phyloP scores from a whole-genome alignment of 2,113 vertebrate species.

The Xiphorhynchus elegans region DNA sequence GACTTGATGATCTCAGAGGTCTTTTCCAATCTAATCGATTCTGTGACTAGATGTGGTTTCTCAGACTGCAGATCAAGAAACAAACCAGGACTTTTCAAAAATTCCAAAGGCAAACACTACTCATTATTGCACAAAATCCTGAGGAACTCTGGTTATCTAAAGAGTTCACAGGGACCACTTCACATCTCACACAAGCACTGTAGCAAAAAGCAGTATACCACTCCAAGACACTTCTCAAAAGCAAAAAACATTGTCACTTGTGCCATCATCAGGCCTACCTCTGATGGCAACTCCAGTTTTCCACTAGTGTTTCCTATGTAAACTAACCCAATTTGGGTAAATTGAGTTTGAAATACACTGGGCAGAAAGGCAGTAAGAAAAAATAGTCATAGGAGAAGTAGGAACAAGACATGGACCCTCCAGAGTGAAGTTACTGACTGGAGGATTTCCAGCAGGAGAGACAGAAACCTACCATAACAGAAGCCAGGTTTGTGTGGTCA shows the following conservation, averaged over 20 bases:
- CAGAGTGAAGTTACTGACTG: background rate
- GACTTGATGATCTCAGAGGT: fast-evolving
- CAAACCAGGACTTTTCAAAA: background rate
- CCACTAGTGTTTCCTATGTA: background rate
- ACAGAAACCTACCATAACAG: background rate
- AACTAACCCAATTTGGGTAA: background rate
- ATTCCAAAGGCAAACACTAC: background rate
- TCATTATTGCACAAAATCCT: background rate
- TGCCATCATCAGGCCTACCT: background rate
- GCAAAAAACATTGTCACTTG: background rate
- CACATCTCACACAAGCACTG: background rate
- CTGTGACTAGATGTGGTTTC: background rate
- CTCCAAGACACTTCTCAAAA: background rate
- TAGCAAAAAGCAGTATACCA: background rate
- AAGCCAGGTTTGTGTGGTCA: background rate
- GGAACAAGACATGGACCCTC: background rate
- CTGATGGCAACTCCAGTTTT: background rate
- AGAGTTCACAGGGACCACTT: background rate
- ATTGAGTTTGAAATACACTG: background rate
- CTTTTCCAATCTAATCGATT: background rate
- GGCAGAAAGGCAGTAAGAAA: background rate
- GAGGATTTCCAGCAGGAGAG: background rate
- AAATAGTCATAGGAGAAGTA: background rate
- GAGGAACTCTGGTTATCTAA: background rate
- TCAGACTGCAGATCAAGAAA: background rate